Conservation (phyloP, 2,888 invertebrate genomes). For the Electrophaes corylata region DNA sequence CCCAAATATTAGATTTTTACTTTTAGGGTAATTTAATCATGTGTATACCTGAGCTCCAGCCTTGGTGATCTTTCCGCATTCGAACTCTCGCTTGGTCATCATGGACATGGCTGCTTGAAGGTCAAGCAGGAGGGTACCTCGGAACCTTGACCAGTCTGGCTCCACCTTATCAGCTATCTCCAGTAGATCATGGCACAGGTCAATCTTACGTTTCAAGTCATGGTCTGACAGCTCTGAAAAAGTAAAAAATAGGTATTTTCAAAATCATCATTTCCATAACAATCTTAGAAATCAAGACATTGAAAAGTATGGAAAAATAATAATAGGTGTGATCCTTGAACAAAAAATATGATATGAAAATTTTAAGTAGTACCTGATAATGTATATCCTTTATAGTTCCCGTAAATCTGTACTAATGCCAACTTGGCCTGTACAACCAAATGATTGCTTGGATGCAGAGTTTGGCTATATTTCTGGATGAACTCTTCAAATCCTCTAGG, state of each 20-base stretch:
- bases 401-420: slow-evolving; percentile 88
- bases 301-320: slow-evolving; percentile 8
- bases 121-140: slow-evolving; percentile 86
- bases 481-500: slow-evolving; percentile 86
- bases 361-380: slow-evolving; percentile 72
- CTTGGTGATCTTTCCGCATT: slow-evolving; percentile 79
- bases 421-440: slow-evolving; percentile 88
- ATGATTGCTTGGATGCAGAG: slow-evolving; percentile 87
- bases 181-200: slow-evolving; percentile 87
- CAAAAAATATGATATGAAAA: not conserved
- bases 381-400: slow-evolving; percentile 82
- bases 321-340: not conserved
- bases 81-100: slow-evolving; percentile 82
- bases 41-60: slow-evolving; percentile 82
- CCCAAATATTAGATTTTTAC: too few species aligned
- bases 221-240: slow-evolving; percentile 83
- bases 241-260: not conserved
- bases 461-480: slow-evolving; percentile 84
- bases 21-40: not conserved
- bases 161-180: slow-evolving; percentile 86
- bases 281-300: not conserved
- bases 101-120: slow-evolving; percentile 86
- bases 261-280: not conserved
- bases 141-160: slow-evolving; percentile 86
- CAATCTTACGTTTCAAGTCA: slow-evolving; percentile 84